These are phyloP conservation scores for Cololabis saira DNA, from an alignment of 2,113 vertebrate genomes.

Conservation along the genomic window DNA sequence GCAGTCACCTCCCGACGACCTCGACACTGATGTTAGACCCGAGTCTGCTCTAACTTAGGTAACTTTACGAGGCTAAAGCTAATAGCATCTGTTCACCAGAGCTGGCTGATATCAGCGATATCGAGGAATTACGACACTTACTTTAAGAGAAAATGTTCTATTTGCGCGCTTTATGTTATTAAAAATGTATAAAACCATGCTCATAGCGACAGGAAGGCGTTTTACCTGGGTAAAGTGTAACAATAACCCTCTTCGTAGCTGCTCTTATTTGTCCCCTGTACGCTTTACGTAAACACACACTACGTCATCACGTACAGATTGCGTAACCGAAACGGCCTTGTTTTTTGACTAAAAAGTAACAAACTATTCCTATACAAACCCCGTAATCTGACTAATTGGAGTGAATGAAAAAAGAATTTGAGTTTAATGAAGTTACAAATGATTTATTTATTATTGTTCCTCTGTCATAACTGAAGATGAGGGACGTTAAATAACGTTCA, in stretches of 20 bases:
- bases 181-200: fast-evolving
- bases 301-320: slow-evolving; percentile 59
- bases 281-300: slow-evolving; percentile 5
- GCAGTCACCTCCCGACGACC: no score
- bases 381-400: no score
- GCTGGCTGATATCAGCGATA: background rate
- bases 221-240: slow-evolving; percentile 26
- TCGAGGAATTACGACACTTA: fast-evolving
- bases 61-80: slow-evolving; percentile 31
- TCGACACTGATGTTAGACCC: no score
- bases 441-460: background rate
- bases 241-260: background rate
- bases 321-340: background rate
- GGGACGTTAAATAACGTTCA: background rate
- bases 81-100: slow-evolving; percentile 5
- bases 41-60: background rate
- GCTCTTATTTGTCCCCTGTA: background rate
- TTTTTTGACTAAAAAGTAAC: slow-evolving; percentile 1
- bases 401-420: background rate
- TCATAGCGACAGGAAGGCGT: background rate
- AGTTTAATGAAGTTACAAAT: background rate
- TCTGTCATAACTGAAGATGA: slow-evolving; percentile 10
- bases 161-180: background rate
- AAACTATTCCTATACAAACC: no score
- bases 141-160: background rate